Evolutionary conservation across 2,113 vertebrate genomes (phyloP).

Genomic region (Amblyopsis rosae): DNA sequence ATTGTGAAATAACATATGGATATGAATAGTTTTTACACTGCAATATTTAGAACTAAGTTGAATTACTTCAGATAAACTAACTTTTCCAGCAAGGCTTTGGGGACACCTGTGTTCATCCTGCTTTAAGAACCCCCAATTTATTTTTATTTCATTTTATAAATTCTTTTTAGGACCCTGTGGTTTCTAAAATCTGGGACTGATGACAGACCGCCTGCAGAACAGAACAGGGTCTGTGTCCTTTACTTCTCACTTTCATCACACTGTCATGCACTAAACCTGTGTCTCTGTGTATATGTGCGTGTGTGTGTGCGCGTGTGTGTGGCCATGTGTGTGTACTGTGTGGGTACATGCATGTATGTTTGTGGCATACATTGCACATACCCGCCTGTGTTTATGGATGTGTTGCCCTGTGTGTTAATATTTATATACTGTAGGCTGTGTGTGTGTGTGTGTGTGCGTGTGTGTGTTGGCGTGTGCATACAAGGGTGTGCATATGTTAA

Average conservation of each 20-base stretch:
- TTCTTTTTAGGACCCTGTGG: slow-evolving; percentile 84
- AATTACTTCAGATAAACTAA: slow-evolving; percentile 41
- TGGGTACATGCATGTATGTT: slow-evolving; percentile 3
- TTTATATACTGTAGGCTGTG: slow-evolving; percentile 21
- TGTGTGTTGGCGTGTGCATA: slow-evolving; percentile 20
- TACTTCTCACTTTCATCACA: slow-evolving; percentile 76
- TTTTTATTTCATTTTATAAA: slow-evolving; percentile 56
- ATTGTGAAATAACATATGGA: too few relatives aligned
- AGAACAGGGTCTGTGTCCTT: slow-evolving; percentile 79
- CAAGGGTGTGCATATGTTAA: neutral
- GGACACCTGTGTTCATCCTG: slow-evolving; percentile 48
- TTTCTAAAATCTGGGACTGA: slow-evolving; percentile 87
- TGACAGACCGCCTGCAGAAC: slow-evolving; percentile 75
- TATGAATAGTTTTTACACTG: too few relatives aligned
- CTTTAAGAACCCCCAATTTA: slow-evolving; percentile 72
- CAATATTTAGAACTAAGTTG: too few relatives aligned
- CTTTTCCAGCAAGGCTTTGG: slow-evolving; percentile 65
- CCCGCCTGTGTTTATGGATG: slow-evolving; percentile 24
- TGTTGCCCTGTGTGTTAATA: slow-evolving; percentile 6
- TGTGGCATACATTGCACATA: slow-evolving; percentile 2
- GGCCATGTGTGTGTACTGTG: slow-evolving; percentile 14
- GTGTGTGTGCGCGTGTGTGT: slow-evolving; percentile 20
- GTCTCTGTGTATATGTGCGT: slow-evolving; percentile 44
- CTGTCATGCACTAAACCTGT: slow-evolving; percentile 79
- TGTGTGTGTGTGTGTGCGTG: slow-evolving; percentile 18